Evolutionary conservation across 2,797 vertebrate species (phyloP).

Genomic region (Brachyrhaphis roseni): DNA sequence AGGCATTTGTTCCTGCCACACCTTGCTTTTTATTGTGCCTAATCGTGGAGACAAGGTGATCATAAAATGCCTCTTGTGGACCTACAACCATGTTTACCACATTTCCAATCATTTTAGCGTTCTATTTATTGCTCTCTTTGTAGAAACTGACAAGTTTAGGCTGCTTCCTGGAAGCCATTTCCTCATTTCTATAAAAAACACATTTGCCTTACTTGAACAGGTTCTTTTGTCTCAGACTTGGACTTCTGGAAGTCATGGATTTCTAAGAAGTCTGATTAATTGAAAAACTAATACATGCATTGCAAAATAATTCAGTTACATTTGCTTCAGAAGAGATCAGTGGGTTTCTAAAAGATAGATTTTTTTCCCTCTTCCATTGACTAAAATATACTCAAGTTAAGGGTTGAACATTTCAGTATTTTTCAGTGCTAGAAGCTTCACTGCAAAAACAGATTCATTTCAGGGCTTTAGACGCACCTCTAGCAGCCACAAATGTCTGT

Average conservation of each 20-base stretch:
- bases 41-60: not conserved
- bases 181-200: not conserved
- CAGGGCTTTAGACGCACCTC: constrained; percentile 9
- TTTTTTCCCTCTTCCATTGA: not conserved
- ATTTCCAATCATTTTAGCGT: not conserved
- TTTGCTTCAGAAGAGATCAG: not conserved
- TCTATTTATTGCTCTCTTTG: not conserved
- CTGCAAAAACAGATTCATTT: not conserved
- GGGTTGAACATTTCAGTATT: not conserved
- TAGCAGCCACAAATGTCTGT: too few relatives aligned
- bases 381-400: not conserved
- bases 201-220: not conserved
- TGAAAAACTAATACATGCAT: not conserved
- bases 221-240: not conserved
- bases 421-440: not conserved
- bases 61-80: not conserved
- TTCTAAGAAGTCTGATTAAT: not conserved
- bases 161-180: not conserved
- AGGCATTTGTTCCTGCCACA: not conserved
- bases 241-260: not conserved
- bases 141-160: not conserved
- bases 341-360: not conserved
- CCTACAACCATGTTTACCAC: not conserved
- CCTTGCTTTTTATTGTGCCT: not conserved
- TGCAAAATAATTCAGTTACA: not conserved